Evolutionary conservation across 2,888 invertebrate species (phyloP).

Genomic region (Notodonta dromedarius): DNA sequence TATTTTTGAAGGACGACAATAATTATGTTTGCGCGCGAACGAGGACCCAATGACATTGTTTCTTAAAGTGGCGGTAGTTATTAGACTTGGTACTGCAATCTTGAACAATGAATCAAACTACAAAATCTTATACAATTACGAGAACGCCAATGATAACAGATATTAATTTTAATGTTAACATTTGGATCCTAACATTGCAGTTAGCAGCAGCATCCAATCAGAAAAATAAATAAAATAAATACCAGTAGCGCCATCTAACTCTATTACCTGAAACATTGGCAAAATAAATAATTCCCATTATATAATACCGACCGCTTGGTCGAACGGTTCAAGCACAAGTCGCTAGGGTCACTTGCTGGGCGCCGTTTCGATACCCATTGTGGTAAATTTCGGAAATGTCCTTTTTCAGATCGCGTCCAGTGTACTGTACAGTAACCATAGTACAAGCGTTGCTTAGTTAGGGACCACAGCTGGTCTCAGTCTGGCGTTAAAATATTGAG

Average conservation of each 20-base stretch:
- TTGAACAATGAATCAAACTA: neutral
- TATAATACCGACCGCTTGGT: too few species aligned
- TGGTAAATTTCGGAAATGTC: too few species aligned
- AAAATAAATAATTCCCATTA: too few species aligned
- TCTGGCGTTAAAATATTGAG: too few species aligned
- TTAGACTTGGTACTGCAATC: neutral
- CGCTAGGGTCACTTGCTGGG: too few species aligned
- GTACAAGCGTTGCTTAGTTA: too few species aligned
- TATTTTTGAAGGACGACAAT: neutral
- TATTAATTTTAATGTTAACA: neutral
- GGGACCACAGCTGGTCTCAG: too few species aligned
- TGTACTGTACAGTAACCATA: too few species aligned
- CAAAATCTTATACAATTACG: neutral
- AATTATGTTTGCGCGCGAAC: neutral
- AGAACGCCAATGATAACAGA: neutral
- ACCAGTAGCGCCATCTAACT: neutral
- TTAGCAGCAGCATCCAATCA: neutral
- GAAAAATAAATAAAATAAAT: neutral
- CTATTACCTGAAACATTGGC: too few species aligned
- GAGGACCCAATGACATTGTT: neutral
- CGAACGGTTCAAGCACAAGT: too few species aligned
- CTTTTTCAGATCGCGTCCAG: too few species aligned
- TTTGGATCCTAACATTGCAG: neutral
- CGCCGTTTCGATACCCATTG: too few species aligned
- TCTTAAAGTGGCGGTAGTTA: neutral